phyloP scores from a whole-genome alignment of 1,140 invertebrate species.

The Chironomus tepperi region DNA sequence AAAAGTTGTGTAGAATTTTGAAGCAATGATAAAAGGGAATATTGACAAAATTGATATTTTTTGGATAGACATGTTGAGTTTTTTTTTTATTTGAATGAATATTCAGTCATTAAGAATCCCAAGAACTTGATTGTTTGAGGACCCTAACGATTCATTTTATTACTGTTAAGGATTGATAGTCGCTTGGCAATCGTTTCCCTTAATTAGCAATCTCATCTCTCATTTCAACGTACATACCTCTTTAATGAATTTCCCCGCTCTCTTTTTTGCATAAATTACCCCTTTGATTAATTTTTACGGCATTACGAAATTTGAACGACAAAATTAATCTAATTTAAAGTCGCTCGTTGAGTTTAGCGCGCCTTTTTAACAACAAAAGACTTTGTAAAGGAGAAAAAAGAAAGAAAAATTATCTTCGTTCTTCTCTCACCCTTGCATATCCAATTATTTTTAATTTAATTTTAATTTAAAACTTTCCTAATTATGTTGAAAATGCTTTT shows the following conservation, averaged over 20 bases:
- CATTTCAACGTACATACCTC: background rate
- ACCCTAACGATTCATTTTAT: too few species aligned
- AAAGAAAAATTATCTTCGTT: background rate
- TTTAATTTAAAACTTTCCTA: slow-evolving; percentile 20
- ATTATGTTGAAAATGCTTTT: slow-evolving; percentile 21
- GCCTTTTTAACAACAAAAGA: background rate
- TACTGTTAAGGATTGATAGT: too few species aligned
- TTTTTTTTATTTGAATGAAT: background rate
- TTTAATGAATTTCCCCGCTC: background rate
- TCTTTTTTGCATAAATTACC: slow-evolving; percentile 14
- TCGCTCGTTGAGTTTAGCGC: background rate
- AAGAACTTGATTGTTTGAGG: too few species aligned
- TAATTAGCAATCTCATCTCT: background rate
- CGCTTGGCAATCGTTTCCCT: background rate
- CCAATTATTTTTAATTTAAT: slow-evolving; percentile 23
- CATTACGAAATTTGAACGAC: background rate
- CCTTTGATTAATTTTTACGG: slow-evolving; percentile 21
- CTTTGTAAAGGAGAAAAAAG: background rate
- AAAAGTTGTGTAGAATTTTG: too few species aligned
- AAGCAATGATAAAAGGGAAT: too few species aligned
- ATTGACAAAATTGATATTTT: background rate
- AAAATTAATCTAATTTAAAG: slow-evolving; percentile 22
- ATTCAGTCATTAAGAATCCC: background rate
- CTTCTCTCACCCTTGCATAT: background rate
- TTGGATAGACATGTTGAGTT: background rate